Base-by-base conservation (phyloP, 2,797 vertebrate genomes). In the Chromobotia macracanthus region DNA sequence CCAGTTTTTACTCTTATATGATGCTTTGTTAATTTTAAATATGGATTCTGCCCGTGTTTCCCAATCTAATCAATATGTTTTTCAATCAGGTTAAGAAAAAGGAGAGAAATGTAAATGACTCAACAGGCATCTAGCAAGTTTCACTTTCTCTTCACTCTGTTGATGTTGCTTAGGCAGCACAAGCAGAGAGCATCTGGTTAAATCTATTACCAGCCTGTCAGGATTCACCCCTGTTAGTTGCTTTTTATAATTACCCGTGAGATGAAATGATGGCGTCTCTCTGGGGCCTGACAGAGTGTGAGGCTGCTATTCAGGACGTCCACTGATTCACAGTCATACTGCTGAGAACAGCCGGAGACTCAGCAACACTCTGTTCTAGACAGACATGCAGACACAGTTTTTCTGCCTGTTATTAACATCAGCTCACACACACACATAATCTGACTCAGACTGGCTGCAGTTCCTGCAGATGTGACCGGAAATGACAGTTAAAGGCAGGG, bases 191-290 rank as follows among this genome's bases (percentile, higher is more conserved):
- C 31, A 31, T 31, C 31, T 69, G 65, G 65, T 44, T 69, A 16
- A 35, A 75, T 51, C 50, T 55, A 75, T 75, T 55, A 60, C 63
- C 21, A 61, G 61, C 25, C 25, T 71, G 72, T 76, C 73, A 56
- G 28, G 58, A 77, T 60, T 68, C 38, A 5, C 1, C 61, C 23
- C 51, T 46, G 38, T 68, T 58, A 44, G 50, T 76, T 76, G 58
- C 61, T 56, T 23, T 75, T 71, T 71, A 71, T 76, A 76, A 76
- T 71, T 76, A 76, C 46, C 21, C 25, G n/a, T 56, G 79, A 53
- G 72, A 71, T 58, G 67, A 77, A 77, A 68, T 31, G 21, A 41
- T 46, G 73, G 58, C 11, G 18, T 11, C 13, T 55, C 72, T 63
- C 35, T 64, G 53, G 12, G 41, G 53, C 19, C 53, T 61, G 71